Base-by-base conservation (phyloP, 1,140 invertebrate species). In the Tachypleus tridentatus region DNA sequence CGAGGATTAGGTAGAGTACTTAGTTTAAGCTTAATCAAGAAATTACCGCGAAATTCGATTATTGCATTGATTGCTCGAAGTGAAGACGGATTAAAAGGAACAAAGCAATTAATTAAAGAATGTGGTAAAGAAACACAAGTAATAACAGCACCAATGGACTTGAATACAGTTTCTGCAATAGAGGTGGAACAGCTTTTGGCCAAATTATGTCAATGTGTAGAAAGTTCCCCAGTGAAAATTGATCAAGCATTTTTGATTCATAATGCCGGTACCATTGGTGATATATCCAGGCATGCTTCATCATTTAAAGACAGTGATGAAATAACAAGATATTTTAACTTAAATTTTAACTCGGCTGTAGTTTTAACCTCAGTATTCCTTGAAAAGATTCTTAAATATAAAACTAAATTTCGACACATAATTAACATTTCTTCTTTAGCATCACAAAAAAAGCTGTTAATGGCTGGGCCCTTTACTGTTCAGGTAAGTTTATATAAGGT, bases 401-500 rank as follows among this genome's bases (percentile, higher is more conserved):
- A 29, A 29, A 29, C 2, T 29, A 29, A 29, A 29, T 29, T 29
- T 29, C 69, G 76, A 65, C 73, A 83, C 56, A 81, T 96, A 48
- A 82, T 97, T 0, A 96, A 97, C 73, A 87, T 97, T 4, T 91
- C 90, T 50, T 97, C 93, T 3, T 76, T 94, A 49, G 85, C 83
- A 70, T 92, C 84, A 7, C 76, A 92, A 9, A 77, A 9, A 77
- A 87, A 72, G 86, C 92, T 0, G 85, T 87, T 72, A 82, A 85
- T 71, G 86, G 85, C 4, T 79, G 89, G 79, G 82, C 83, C 5
- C 83, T 89, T 73, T 94, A 97, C 76, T 88, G 91, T 72, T 80
- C 85, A 66, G 90, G 87, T 59, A 94, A 93, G 49, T 57, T 1
- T 4, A n/a, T 10, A 0, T 29, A 2, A 29, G 29, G 29, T 29